These are phyloP conservation scores for Agriotes lineatus DNA, from an alignment of 2,888 invertebrate genomes.

Conservation along the genomic window DNA sequence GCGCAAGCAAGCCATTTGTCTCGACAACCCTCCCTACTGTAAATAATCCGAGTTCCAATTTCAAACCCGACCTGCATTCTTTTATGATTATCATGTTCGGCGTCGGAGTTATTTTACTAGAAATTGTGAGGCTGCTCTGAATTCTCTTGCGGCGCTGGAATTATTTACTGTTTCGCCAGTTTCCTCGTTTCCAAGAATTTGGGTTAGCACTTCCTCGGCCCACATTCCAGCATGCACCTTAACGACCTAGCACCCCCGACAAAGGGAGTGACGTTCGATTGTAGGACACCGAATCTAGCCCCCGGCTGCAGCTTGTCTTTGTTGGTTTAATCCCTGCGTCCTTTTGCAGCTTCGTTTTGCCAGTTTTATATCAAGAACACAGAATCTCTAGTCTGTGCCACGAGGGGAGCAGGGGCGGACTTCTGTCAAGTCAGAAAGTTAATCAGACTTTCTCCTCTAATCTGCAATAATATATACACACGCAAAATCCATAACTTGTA, in stretches of 20 bases:
- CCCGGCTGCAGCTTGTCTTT: too few relatives aligned
- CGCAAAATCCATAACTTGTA: too few relatives aligned
- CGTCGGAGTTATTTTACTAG: not conserved
- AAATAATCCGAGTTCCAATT: not conserved
- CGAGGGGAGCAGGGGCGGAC: too few relatives aligned
- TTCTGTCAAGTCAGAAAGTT: too few relatives aligned
- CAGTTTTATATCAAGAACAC: too few relatives aligned
- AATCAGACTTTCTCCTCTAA: too few relatives aligned
- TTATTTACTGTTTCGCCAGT: constrained; percentile 20
- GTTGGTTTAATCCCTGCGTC: too few relatives aligned
- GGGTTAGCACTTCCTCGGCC: constrained; percentile 17
- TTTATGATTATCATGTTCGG: constrained; percentile 21
- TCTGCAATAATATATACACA: too few relatives aligned
- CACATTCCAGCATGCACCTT: constrained; percentile 17
- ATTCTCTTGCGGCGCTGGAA: not conserved
- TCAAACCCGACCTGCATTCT: not conserved
- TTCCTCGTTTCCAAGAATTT: constrained; percentile 32
- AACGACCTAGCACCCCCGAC: constrained; percentile 6
- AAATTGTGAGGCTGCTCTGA: not conserved
- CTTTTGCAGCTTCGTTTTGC: too few relatives aligned
- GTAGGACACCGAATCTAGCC: not conserved
- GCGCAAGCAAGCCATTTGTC: too few relatives aligned
- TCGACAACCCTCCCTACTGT: not conserved
- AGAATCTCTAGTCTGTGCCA: too few relatives aligned
- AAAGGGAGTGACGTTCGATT: constrained; percentile 27